A percentile compares a stretch with the other conserved stretches of the same genome.
These are phyloP conservation scores for Himalopsyche phryganea DNA, from an alignment of 1,140 invertebrate genomes.

Conservation along the genomic window DNA sequence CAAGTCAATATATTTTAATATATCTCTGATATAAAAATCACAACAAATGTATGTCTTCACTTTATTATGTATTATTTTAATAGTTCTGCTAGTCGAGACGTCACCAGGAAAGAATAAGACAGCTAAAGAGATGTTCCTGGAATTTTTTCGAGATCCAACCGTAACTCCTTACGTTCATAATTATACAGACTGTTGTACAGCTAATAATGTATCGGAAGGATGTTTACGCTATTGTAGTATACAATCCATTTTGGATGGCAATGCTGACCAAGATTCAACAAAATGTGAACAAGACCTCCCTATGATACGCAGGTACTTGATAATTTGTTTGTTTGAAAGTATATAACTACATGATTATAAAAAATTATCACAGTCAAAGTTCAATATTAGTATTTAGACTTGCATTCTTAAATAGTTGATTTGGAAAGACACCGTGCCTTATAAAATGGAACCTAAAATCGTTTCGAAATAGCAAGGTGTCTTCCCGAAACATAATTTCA, in stretches of 20 bases:
- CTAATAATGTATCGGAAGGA: constrained; percentile 60
- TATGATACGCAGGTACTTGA: constrained; percentile 62
- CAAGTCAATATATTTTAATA: too few relatives aligned
- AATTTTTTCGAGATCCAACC: constrained; percentile 41
- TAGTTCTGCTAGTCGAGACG: not conserved
- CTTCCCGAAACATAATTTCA: too few relatives aligned
- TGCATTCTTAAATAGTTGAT: too few relatives aligned
- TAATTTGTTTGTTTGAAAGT: not conserved
- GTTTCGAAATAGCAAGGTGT: too few relatives aligned
- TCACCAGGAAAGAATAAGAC: constrained; percentile 49
- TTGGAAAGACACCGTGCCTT: too few relatives aligned
- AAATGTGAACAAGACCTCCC: constrained; percentile 75
- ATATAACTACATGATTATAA: not conserved
- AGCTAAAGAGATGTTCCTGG: constrained; percentile 49
- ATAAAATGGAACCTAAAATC: too few relatives aligned
- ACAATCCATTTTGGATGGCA: constrained; percentile 75
- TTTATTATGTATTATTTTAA: too few relatives aligned
- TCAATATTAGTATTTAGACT: too few relatives aligned
- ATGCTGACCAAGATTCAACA: constrained; percentile 73
- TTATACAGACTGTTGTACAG: constrained; percentile 72
- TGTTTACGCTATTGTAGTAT: constrained; percentile 80
- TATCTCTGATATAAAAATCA: too few relatives aligned
- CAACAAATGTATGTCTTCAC: too few relatives aligned
- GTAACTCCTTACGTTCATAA: constrained; percentile 53
- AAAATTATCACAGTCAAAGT: too few relatives aligned